Percentiles rank a stretch among this genome's conserved stretches.
Conservation (phyloP, 2,797 vertebrate genomes). For the Potorous gilbertii region DNA sequence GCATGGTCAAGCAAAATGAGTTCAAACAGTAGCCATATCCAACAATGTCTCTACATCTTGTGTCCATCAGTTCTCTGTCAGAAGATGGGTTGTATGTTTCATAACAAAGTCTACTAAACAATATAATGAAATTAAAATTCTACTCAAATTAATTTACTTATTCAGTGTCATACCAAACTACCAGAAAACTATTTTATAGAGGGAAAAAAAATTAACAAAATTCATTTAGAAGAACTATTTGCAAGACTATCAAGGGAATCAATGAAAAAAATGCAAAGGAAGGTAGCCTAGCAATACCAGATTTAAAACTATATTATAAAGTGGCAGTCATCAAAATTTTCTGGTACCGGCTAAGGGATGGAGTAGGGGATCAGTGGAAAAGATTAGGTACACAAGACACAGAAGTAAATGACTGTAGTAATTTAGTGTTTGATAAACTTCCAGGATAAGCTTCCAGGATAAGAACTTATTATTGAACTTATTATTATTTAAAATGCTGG, state of each 20-base stretch:
- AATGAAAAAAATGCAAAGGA: background rate
- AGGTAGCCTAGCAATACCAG: background rate
- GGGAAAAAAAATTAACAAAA: background rate
- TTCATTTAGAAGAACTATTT: background rate
- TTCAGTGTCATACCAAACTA: background rate
- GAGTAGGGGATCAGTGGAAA: background rate
- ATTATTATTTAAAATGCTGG: no score
- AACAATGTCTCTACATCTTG: background rate
- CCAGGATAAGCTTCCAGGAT: no score
- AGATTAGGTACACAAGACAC: background rate
- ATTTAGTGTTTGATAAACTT: no score
- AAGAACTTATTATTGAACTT: no score
- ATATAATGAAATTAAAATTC: background rate
- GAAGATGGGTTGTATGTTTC: background rate
- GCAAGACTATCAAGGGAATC: background rate
- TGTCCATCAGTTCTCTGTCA: background rate
- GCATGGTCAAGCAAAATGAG: background rate
- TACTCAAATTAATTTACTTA: background rate
- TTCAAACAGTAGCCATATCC: background rate
- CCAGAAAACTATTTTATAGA: background rate
- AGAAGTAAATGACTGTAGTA: no score
- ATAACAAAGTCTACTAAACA: background rate
- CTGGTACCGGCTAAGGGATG: background rate
- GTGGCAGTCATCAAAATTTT: background rate
- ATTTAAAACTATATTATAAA: background rate